Base-by-base conservation (phyloP, 2,797 vertebrate genomes). In the Takifugu rubripes region DNA sequence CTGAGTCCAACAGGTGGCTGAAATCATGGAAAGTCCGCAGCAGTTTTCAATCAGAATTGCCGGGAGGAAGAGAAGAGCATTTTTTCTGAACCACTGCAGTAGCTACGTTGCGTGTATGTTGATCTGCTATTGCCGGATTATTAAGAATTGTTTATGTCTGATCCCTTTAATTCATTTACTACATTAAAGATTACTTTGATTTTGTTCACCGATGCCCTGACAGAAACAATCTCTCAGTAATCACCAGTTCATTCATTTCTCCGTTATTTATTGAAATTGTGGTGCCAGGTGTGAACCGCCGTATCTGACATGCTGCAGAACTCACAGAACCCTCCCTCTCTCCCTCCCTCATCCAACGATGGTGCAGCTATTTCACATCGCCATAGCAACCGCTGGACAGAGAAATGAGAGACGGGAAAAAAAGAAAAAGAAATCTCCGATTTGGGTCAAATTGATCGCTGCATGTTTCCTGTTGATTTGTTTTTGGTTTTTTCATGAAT, bases 341-440 rank as follows among this genome's bases (percentile, higher is more conserved):
- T 61, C 43, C 29, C 70, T 77, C 68, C 59, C 64, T 21, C 17
- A 6, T 78, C 58, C 65, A 60, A 33, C 71, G 64, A 76, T 72
- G 84, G 80, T 67, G 70, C 75, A 81, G 76, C 79, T 82, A 85
- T 88, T 88, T 88, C 79, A 71, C 45, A 26, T 92, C 78, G 75
- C 91, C 77, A 92, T 92, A 80, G 87, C 88, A 92, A 92, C 92
- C 57, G 9, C 52, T 81, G 75, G 62, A 53, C 54, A 66, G 65
- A 51, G 68, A 54, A 31, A 74, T 29, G 15, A 66, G 48, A 57
- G 50, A 57, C n/a, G 27, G 53, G 50, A 49, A 40, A 26, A 4
- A 21, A 43, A 27, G 5, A 58, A 46, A 15, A 27, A 21, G 65
- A 77, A 78, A 55, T 25, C 24, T 72, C 64, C 68, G 66, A 66